Base-by-base conservation (phyloP, 1,140 invertebrate genomes). In the Saccostrea glomerata region DNA sequence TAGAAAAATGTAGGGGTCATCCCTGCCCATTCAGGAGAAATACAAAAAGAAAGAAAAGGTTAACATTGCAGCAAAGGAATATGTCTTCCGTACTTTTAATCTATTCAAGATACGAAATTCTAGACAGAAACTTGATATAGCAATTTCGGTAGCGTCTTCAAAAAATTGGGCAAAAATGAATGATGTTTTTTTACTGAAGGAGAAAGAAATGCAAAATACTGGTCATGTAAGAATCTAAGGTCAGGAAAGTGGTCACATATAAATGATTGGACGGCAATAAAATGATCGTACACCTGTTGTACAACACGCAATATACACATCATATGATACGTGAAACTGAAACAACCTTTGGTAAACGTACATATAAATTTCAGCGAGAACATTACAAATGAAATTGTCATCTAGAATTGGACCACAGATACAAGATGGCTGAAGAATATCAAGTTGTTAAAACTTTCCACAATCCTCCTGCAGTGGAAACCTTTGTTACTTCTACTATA, bases 81-180 rank as follows among this genome's bases (percentile, higher is more conserved):
- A 88, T 63, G 83, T 88, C 87, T 73, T 73, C 60, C 47, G 84
- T 85, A 85, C 66, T 73, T 73, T 88, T 85, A 85, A 77, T 88
- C 84, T 85, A 85, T 88, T 88, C 87, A 85, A 23, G n/a, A 40
- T 9, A 55, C 60, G 83, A 88, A 88, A 88, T 85, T 56, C n/a
- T 54, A 88, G n/a, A 85, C 87, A 85, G 87, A 88, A 56, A 88
- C 85, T 56, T 58, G 70, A 88, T 88, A 84, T 56, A 47, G 47
- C 54, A 85, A 88, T 88, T 70, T 88, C 85, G 56, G 30, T 58
- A 70, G 54, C 58, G 63, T 77, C 60, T 77, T 73, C 63, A 70
- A 30, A 84, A 70, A 73, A 85, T 54, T 63, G 47, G 66, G 7
- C 20, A 88, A 88, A 88, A 70, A 77, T 58, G 47, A 85, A 88